Evolutionary conservation across 2,113 vertebrate species (phyloP).

Genomic region (Merops nubicus): DNA sequence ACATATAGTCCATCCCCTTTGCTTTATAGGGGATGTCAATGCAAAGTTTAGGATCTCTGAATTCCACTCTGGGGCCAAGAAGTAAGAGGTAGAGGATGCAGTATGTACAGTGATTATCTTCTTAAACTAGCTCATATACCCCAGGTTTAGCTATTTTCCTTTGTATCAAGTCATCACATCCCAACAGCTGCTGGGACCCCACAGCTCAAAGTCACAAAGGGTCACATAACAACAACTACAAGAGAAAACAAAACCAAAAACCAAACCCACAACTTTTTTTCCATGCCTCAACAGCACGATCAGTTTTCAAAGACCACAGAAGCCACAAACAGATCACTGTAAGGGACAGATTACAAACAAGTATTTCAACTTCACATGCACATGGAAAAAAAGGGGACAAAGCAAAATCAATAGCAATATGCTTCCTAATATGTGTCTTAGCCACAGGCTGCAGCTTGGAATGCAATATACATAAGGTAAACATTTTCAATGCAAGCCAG

Average conservation of each 20-base stretch:
- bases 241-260: too few species aligned
- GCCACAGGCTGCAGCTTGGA: slow-evolving; percentile 28
- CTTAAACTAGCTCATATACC: neutral
- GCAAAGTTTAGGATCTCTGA: neutral
- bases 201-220: neutral
- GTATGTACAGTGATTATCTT: rapidly evolving
- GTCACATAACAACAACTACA: too few species aligned
- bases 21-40: rapidly evolving
- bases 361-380: slow-evolving; percentile 28
- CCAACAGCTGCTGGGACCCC: neutral
- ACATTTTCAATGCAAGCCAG: neutral
- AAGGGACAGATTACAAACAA: slow-evolving; percentile 8
- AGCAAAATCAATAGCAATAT: slow-evolving; percentile 62
- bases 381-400: neutral
- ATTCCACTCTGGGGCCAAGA: neutral
- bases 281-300: neutral
- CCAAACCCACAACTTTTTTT: neutral
- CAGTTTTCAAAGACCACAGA: neutral
- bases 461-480: slow-evolving; percentile 45
- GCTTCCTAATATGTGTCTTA: slow-evolving; percentile 32
- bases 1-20: neutral
- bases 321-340: neutral
- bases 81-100: neutral
- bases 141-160: neutral
- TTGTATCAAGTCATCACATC: neutral